A percentile compares a stretch with the other conserved stretches of the same genome.
These are phyloP conservation scores for Lepas anatifera DNA, from an alignment of 2,888 invertebrate species.

Conservation along the genomic window DNA sequence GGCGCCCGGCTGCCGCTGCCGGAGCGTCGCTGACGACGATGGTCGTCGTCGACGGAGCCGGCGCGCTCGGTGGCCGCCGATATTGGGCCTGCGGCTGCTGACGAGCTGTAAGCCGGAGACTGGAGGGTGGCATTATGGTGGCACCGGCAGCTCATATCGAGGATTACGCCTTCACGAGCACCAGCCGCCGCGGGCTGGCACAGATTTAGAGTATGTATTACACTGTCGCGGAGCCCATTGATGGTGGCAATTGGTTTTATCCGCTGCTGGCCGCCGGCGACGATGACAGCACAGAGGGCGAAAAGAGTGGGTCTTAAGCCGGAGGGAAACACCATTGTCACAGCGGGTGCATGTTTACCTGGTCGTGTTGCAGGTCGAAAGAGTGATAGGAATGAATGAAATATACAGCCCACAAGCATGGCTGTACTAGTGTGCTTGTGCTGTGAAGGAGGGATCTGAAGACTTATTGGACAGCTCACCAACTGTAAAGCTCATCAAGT, in stretches of 20 bases:
- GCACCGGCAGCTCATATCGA: not conserved
- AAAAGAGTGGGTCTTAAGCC: not conserved
- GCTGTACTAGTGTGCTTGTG: too few relatives aligned
- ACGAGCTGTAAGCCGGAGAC: not conserved
- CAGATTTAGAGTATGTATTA: constrained; percentile 3
- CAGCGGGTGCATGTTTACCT: not conserved
- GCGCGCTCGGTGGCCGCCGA: not conserved
- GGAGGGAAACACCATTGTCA: not conserved
- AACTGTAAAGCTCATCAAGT: too few relatives aligned
- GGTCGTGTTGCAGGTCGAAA: not conserved
- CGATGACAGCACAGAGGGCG: not conserved
- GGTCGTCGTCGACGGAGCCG: not conserved
- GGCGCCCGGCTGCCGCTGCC: not conserved
- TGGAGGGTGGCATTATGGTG: not conserved
- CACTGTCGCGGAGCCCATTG: not conserved
- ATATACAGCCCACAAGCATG: too few relatives aligned
- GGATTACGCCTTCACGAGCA: not conserved
- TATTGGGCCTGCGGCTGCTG: not conserved
- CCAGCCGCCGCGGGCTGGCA: not conserved
- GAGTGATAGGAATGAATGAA: too few relatives aligned
- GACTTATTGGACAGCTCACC: too few relatives aligned
- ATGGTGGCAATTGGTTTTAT: constrained; percentile 8
- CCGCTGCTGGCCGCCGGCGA: not conserved
- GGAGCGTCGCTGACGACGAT: not conserved
- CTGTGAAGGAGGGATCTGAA: too few relatives aligned